Percentiles rank a stretch among this genome's conserved stretches.
Evolutionary conservation across 2,113 vertebrate species (phyloP).

Genomic region (Sturnus vulgaris): DNA sequence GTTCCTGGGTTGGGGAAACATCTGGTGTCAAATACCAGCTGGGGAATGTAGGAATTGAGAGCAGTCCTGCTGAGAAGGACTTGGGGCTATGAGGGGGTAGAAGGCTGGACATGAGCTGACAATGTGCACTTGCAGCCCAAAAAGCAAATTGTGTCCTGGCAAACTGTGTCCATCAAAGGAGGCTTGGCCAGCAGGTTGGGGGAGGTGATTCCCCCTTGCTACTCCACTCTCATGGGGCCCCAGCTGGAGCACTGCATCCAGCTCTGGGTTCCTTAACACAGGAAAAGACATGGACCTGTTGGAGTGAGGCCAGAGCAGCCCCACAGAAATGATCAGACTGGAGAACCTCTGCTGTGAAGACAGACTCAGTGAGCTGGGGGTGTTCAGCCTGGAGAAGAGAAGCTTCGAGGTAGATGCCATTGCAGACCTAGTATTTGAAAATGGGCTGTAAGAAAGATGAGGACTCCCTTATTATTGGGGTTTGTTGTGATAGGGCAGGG

Average conservation of each 20-base stretch:
- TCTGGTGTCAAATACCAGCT: background rate
- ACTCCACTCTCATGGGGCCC: background rate
- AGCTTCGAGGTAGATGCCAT: background rate
- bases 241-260: background rate
- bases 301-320: background rate
- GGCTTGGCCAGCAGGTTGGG: background rate
- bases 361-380: no score
- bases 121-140: background rate
- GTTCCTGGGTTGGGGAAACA: background rate
- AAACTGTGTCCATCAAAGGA: background rate
- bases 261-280: background rate
- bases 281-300: background rate
- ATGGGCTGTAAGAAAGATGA: background rate
- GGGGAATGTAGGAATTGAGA: background rate
- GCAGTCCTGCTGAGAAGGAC: background rate
- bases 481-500: background rate
- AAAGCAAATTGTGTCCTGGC: background rate
- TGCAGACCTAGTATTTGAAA: background rate
- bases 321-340: background rate
- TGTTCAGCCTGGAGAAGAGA: background rate
- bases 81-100: fast-evolving
- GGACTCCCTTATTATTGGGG: no score
- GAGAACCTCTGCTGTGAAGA: background rate
- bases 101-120: background rate
- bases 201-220: background rate